These are phyloP conservation scores for Pocota personata DNA, from an alignment of 2,888 invertebrate species.

Conservation along the genomic window DNA sequence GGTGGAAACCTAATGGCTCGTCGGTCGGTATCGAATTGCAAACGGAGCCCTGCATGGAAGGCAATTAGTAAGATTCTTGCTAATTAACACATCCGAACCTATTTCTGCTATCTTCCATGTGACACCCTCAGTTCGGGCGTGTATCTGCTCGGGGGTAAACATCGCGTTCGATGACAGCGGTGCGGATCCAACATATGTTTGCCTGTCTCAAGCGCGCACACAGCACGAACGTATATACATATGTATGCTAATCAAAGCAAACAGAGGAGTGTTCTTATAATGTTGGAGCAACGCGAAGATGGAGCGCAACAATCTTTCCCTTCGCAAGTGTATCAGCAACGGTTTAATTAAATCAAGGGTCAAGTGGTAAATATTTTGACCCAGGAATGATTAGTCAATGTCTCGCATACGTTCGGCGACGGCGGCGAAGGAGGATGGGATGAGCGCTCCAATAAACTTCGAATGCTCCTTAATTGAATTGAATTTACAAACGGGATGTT, in stretches of 20 bases:
- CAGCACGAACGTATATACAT: conserved; percentile 13
- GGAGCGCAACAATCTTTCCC: conserved; percentile 50
- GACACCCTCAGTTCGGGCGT: conserved; percentile 62
- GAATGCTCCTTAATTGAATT: conserved; percentile 71
- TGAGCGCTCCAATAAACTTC: conserved; percentile 67
- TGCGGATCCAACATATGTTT: conserved; percentile 47
- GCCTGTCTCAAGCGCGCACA: conserved; percentile 62
- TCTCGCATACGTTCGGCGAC: conserved; percentile 51
- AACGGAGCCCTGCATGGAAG: conserved; percentile 47
- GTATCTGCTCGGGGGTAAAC: conserved; percentile 65
- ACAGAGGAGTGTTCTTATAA: conserved; percentile 22
- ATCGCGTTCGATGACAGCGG: conserved; percentile 50
- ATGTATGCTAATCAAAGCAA: conserved; percentile 63
- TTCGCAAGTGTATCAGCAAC: conserved; percentile 77
- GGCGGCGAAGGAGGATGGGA: conserved; percentile 63
- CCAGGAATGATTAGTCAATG: conserved; percentile 81
- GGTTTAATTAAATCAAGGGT: conserved; percentile 83
- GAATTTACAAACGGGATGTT: conserved; percentile 72
- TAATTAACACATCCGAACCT: conserved; percentile 74
- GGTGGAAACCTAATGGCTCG: conserved; percentile 70
- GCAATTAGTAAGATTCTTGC: conserved; percentile 72
- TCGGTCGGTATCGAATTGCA: conserved; percentile 67
- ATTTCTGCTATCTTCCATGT: conserved; percentile 72
- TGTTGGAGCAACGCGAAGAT: conserved; percentile 13
- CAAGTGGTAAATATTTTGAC: conserved; percentile 84